phyloP scores from a whole-genome alignment of 1,140 invertebrate species.

The Platyscapa corneri region DNA sequence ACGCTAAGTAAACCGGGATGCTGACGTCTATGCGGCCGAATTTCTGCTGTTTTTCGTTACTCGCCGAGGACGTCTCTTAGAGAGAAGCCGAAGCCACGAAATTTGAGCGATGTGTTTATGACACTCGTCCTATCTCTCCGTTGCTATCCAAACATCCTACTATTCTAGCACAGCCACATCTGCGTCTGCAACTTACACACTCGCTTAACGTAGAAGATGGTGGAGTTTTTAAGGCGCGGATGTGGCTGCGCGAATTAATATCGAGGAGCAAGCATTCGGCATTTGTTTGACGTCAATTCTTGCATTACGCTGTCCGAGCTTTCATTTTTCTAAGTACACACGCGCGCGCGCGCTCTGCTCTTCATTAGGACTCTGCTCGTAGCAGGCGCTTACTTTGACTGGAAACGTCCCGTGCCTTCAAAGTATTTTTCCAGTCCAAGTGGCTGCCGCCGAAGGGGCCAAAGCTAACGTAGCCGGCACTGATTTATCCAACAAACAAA shows the following conservation, averaged over 20 bases:
- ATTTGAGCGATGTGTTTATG: not conserved
- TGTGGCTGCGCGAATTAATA: slow-evolving; percentile 11
- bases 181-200: not conserved
- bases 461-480: not conserved
- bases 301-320: not conserved
- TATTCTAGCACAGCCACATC: not conserved
- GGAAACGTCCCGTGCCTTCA: not conserved
- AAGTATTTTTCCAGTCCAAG: not conserved
- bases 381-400: no score
- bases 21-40: not conserved
- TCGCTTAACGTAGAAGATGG: slow-evolving; percentile 10
- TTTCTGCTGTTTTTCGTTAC: slow-evolving; percentile 2
- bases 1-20: not conserved
- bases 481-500: not conserved
- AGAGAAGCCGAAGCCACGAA: not conserved
- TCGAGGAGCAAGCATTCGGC: not conserved
- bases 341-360: no score
- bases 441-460: not conserved
- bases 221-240: slow-evolving; percentile 24
- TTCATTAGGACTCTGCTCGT: not conserved
- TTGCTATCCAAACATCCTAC: not conserved
- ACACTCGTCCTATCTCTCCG: not conserved
- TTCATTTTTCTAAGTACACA: not conserved
- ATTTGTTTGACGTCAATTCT: not conserved
- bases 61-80: slow-evolving; percentile 1